A percentile compares a stretch with the other conserved stretches of the same genome.
phyloP scores from a whole-genome alignment of 2,888 invertebrate genomes.

The Eristalis intricaria region DNA sequence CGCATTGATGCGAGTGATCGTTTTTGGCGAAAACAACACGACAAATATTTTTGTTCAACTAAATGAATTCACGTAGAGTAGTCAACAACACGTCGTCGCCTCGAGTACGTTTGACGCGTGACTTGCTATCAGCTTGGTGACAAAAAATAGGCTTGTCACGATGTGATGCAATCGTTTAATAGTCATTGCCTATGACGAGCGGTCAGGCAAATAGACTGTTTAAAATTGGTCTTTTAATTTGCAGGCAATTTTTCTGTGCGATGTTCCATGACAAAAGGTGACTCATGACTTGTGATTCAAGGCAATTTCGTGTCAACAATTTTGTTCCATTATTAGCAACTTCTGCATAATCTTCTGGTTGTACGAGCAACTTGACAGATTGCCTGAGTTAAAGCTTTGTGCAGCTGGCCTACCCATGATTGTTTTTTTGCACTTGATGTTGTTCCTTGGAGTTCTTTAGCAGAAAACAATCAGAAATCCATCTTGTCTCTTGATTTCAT shows the following conservation, averaged over 20 bases:
- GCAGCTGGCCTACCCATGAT: too few relatives aligned
- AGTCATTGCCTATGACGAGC: not conserved
- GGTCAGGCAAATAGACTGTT: not conserved
- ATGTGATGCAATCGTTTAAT: not conserved
- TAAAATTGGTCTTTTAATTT: not conserved
- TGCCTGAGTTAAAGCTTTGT: too few relatives aligned
- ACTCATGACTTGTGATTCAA: not conserved
- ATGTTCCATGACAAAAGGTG: not conserved
- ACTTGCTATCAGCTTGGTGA: not conserved
- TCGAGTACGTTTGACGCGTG: not conserved
- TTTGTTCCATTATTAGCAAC: too few relatives aligned
- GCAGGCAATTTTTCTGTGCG: not conserved
- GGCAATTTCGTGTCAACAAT: too few relatives aligned
- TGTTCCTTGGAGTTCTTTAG: too few relatives aligned
- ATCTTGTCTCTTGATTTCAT: too few relatives aligned
- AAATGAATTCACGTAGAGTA: not conserved
- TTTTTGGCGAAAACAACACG: not conserved
- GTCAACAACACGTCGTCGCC: not conserved
- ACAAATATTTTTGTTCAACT: not conserved
- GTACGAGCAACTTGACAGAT: too few relatives aligned
- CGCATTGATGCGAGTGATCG: not conserved
- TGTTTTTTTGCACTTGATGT: too few relatives aligned
- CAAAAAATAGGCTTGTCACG: not conserved
- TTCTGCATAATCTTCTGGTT: too few relatives aligned
- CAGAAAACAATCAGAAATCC: too few relatives aligned